These are phyloP conservation scores for Calephelis nemesis DNA, from an alignment of 1,140 invertebrate genomes.

Conservation along the genomic window DNA sequence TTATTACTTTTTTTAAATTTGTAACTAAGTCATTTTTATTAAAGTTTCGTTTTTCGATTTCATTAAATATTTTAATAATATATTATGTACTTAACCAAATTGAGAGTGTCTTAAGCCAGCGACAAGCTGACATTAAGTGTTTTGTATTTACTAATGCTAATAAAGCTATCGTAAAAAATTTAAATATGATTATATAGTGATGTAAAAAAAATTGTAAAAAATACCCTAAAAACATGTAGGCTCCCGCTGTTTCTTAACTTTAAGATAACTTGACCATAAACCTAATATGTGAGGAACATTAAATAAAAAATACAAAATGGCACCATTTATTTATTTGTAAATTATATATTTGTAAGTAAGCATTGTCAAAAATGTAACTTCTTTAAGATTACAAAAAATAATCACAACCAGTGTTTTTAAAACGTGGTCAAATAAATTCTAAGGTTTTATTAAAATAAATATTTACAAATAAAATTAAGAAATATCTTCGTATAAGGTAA, in stretches of 20 bases:
- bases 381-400: conserved; percentile 34
- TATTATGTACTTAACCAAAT: no score
- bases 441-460: conserved; percentile 24
- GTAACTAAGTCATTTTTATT: no score
- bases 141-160: no score
- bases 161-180: no score
- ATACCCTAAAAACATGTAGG: neutral
- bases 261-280: neutral
- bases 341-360: conserved; percentile 28
- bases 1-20: no score
- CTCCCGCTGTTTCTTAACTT: neutral
- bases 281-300: conserved; percentile 20
- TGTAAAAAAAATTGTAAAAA: no score
- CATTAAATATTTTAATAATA: no score
- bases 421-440: conserved; percentile 39
- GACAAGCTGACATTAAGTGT: no score
- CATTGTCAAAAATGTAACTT: conserved; percentile 24
- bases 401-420: conserved; percentile 61
- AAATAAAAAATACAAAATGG: conserved; percentile 51
- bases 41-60: no score
- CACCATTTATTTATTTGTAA: conserved; percentile 51
- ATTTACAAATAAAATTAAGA: neutral
- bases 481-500: neutral
- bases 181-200: no score
- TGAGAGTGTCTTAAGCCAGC: no score